Base-by-base conservation (phyloP, 2,797 vertebrate species). In the Anguilla marmorata region DNA sequence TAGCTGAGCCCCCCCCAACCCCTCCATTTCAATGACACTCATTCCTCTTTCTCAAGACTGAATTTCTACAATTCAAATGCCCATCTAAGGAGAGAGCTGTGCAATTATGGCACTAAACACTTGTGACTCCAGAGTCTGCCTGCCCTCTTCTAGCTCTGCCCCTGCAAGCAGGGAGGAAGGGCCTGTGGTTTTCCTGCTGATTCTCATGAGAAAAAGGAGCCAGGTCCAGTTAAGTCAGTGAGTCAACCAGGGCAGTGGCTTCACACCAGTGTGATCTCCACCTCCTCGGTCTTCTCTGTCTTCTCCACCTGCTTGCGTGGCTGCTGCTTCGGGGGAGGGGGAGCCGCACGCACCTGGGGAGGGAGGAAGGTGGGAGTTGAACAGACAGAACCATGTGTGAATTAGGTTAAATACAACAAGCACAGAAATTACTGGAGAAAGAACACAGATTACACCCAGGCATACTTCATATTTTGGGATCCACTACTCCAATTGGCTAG, bases 251-350 rank as follows among this genome's bases (percentile, higher is more conserved):
- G 87, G 86, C 87, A 83, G 92, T 92, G 37, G 88, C 85, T 0
- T 95, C 96, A 99, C 95, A 99, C 98, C 94, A 99, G 96, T 0
- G 98, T 99, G 93, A 99, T 99, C 91, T 99, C 98, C 94, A 99
- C 98, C n/a, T 99, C 98, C 93, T 99, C 98, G 0, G 97, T 27
- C 63, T 99, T 99, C 93, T 99, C 98, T 0, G 97, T 27, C 63
- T 99, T 99, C 90, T 96, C 95, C 2, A 96, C 85, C 0, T 96
- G 93, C 89, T 97, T 95, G 72, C 97, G 97, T 16, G 96, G 92
- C 19, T 97, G 97, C 93, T 99, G 98, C 0, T 98, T 98, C 0
- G 98, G 98, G 9, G 98, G 98, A 0, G 98, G 98, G 0, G 98
- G 98, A 45, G 98, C 98, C 0, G 98, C 98, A 89, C 98, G 97